These are phyloP conservation scores for Vireo altiloquus DNA, from an alignment of 2,113 vertebrate genomes.

Conservation along the genomic window DNA sequence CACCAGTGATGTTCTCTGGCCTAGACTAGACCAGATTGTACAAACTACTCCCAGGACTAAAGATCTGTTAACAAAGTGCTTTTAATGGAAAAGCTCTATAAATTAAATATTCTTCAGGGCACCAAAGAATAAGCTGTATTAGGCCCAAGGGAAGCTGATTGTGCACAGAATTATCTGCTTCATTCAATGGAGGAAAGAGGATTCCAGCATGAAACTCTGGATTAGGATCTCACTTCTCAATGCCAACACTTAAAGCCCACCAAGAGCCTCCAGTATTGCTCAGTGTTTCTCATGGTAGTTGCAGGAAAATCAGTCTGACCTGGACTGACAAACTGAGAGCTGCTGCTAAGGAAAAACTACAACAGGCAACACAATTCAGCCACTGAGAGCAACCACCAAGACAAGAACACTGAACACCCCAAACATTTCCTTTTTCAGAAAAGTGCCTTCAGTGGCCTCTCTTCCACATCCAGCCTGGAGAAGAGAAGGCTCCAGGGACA, in stretches of 20 bases:
- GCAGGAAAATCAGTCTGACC: neutral
- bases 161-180: neutral
- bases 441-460: neutral
- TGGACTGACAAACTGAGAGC: neutral
- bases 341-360: neutral
- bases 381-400: neutral
- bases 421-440: neutral
- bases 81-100: neutral
- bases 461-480: neutral
- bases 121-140: neutral
- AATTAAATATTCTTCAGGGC: neutral
- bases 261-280: neutral
- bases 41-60: neutral
- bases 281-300: neutral
- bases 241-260: neutral
- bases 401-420: neutral
- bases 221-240: neutral
- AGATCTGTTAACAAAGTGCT: neutral
- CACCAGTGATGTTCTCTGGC: neutral
- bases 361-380: neutral
- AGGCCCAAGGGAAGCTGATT: neutral
- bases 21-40: neutral
- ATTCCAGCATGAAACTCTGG: neutral
- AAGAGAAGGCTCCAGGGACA: neutral
- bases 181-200: neutral